Evolutionary conservation across 2,888 invertebrate genomes (phyloP).

Genomic region (Leptinotarsa rubiginosa): DNA sequence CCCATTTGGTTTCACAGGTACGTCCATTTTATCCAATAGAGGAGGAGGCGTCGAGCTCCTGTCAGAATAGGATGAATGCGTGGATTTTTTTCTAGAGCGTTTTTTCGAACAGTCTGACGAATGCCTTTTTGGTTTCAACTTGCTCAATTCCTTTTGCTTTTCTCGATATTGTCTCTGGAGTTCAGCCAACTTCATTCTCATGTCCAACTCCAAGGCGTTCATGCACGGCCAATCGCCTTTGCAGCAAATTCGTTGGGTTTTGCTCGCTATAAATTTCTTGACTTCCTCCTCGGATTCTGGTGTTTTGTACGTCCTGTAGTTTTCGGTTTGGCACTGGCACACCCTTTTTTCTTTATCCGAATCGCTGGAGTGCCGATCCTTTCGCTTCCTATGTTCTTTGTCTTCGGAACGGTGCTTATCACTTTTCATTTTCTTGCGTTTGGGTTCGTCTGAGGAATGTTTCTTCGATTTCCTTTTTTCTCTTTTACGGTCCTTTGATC

Average conservation of each 20-base stretch:
- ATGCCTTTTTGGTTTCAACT: slow-evolving; percentile 72
- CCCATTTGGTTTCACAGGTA: slow-evolving; percentile 52
- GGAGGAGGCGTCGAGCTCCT: slow-evolving; percentile 60
- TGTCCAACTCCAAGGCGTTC: slow-evolving; percentile 82
- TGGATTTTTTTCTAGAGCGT: slow-evolving; percentile 67
- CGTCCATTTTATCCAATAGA: slow-evolving; percentile 60
- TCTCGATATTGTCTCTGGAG: slow-evolving; percentile 85
- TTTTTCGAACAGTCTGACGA: slow-evolving; percentile 63
- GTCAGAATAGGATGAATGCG: slow-evolving; percentile 56
- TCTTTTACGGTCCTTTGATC: slow-evolving; percentile 59
- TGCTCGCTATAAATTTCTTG: slow-evolving; percentile 61
- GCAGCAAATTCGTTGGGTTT: slow-evolving; percentile 57
- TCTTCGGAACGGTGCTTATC: slow-evolving; percentile 53
- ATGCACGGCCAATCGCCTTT: slow-evolving; percentile 68
- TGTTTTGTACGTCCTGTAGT: slow-evolving; percentile 60
- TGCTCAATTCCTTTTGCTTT: slow-evolving; percentile 84
- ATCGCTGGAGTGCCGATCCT: slow-evolving; percentile 44
- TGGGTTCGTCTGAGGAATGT: slow-evolving; percentile 61
- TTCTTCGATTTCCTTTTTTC: slow-evolving; percentile 67
- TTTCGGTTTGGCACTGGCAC: slow-evolving; percentile 56
- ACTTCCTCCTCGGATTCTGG: slow-evolving; percentile 66
- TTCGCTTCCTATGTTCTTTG: slow-evolving; percentile 52
- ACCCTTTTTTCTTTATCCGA: slow-evolving; percentile 46
- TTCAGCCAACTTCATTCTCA: slow-evolving; percentile 84
- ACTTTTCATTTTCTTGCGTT: slow-evolving; percentile 63